Evolutionary conservation across 1,140 invertebrate species (phyloP), one percentile per base, ranked within the genome.

Genomic region (Monomorium pharaonis): DNA sequence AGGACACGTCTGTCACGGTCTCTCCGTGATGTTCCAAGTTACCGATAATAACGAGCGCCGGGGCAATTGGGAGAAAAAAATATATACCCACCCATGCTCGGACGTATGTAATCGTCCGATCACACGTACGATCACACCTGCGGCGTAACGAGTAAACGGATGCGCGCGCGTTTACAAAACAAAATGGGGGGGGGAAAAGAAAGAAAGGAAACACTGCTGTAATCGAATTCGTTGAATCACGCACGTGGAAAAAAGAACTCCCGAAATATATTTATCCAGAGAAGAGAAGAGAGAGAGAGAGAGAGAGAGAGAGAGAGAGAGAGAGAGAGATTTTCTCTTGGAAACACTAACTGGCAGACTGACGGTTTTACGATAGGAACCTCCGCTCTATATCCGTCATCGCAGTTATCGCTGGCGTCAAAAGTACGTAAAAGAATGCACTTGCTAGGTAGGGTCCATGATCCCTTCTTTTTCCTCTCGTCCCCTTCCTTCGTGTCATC

Each of bases 361-460:
- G 89, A 70, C 85, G 67, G 30, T 63, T 80, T 63, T 63, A 62
- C 51, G 30, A 62, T 18, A 58, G 33, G 58, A 9, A 51, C 24
- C 18, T 14, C n/a, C 42, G 69, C 49, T 56, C 24, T 58, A 80
- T 3, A 3, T 24, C 24, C 14, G 56, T 56, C 21, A 56, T 21
- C 51, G 30, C 58, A 76, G 87, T 89, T 87, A 89, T 51, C 33
- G 27, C 56, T 51, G 37, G 49, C 60, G 76, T 51, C 80, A 76
- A 89, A 89, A 89, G 80, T 63, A 44, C 49, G 44, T 67, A 84
- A n/a, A n/a, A n/a, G n/a, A n/a, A n/a, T n/a, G n/a, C n/a, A n/a
- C n/a, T n/a, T n/a, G n/a, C n/a, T n/a, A n/a, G n/a, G n/a, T n/a
- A n/a, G n/a, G n/a, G n/a, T 37, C 37, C 7, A 37, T 42, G 3